Evolutionary conservation across 2,113 vertebrate species (phyloP).

Genomic region (Axis porcinus): DNA sequence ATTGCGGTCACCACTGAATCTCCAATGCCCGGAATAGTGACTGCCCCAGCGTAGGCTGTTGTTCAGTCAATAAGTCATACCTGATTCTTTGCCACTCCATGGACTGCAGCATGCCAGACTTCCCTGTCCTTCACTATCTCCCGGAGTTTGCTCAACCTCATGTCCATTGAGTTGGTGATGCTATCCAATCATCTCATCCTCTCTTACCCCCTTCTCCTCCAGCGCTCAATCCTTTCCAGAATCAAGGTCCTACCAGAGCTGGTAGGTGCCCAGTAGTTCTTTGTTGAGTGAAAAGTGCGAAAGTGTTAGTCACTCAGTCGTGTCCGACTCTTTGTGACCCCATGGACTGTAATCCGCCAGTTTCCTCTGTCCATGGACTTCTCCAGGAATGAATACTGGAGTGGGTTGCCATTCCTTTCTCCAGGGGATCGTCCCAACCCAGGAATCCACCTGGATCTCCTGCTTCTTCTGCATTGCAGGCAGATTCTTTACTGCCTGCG

Average conservation of each 20-base stretch:
- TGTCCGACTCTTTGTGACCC: background rate
- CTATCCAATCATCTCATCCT: background rate
- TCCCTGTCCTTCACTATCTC: background rate
- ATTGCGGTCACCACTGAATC: background rate
- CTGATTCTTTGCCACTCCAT: background rate
- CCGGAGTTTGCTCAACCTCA: background rate
- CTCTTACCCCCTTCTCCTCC: background rate
- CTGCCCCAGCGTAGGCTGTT: background rate
- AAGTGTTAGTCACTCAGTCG: background rate
- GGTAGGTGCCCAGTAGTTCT: background rate
- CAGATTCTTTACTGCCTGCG: background rate
- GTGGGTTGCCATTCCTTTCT: background rate
- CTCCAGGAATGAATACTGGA: background rate
- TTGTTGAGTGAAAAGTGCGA: background rate
- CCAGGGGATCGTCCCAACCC: background rate
- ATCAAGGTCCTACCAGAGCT: background rate
- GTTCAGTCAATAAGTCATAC: background rate
- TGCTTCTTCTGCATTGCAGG: background rate
- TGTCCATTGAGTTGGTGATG: background rate
- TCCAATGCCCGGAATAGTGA: background rate
- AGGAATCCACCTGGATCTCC: background rate
- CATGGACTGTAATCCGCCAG: background rate
- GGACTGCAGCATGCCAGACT: background rate
- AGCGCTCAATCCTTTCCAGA: background rate
- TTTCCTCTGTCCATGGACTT: background rate